Base-by-base conservation (phyloP, 1,140 invertebrate species). In the Choristoneura fumiferana region DNA sequence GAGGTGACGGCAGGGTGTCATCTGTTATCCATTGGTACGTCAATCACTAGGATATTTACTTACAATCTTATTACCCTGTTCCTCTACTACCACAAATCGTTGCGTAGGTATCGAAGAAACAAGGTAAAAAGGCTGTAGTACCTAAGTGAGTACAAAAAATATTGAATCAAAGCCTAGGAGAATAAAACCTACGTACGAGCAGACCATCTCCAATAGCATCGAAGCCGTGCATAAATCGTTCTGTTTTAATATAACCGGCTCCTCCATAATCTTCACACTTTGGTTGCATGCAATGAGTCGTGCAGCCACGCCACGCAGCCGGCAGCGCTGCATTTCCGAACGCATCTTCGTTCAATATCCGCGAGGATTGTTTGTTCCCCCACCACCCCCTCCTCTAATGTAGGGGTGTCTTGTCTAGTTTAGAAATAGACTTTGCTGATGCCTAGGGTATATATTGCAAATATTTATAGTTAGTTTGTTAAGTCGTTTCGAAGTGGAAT, bases 341-440 rank as follows among this genome's bases (percentile, higher is more conserved):
- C 84, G 81, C 84, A 87, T 81, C 71, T 69, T 66, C 81, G 81
- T 82, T 87, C 80, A 82, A 87, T 83, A 84, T 83, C 81, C 84
- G 80, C 77, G 74, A 73, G 77, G 75, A 87, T 87, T 84, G 84
- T 87, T 83, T 84, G 81, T 74, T 73, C 71, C 78, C 67, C 67
- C 63, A 36, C 60, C 67, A 69, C 58, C 68, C 53, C 10, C 55
- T 59, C 62, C 58, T 81, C 76, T 79, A 84, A 86, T 84, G 71
- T 76, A 78, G 77, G 67, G 77, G 71, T 73, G 70, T 73, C 71
- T 70, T 75, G 76, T 78, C 75, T 77, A 69, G 69, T 70, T 77
- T 74, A 78, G 77, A 80, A 81, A 84, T 80, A 78, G 73, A 69
- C 67, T 65, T 68, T 63, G 58, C 64, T 54, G 43, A 33, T 49